These are phyloP conservation scores for Eufriesea mexicana DNA, from an alignment of 1,140 invertebrate species.

Conservation along the genomic window DNA sequence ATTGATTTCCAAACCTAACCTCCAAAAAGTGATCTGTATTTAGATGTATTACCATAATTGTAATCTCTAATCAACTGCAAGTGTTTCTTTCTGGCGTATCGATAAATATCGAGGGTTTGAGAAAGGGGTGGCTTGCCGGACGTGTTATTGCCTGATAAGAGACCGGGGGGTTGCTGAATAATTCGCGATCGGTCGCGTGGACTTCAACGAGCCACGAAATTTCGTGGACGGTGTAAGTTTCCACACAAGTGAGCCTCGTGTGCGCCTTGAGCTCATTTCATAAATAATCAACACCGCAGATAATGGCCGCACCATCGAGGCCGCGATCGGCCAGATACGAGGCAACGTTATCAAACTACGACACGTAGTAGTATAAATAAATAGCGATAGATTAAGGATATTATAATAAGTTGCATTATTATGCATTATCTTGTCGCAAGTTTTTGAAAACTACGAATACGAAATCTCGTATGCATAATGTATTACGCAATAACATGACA, in stretches of 20 bases:
- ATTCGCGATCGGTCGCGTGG: constrained; percentile 19
- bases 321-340: constrained; percentile 8
- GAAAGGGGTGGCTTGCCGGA: neutral
- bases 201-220: constrained; percentile 38
- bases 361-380: neutral
- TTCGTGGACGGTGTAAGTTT: constrained; percentile 50
- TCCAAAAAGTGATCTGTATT: no score
- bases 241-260: neutral
- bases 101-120: constrained; percentile 49
- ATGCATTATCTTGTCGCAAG: no score
- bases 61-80: neutral
- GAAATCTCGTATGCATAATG: no score
- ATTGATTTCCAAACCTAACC: no score
- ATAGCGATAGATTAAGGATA: no score
- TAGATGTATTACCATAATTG: no score
- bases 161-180: constrained; percentile 17
- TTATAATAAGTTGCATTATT: no score
- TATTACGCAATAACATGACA: no score
- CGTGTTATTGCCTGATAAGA: neutral
- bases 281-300: constrained; percentile 51
- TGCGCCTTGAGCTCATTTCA: constrained; percentile 27
- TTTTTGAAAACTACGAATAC: no score
- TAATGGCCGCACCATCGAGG: constrained; percentile 33
- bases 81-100: constrained; percentile 18
- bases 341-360: neutral